These are phyloP conservation scores for Spialia ferax DNA, from an alignment of 2,888 invertebrate species.

Conservation along the genomic window DNA sequence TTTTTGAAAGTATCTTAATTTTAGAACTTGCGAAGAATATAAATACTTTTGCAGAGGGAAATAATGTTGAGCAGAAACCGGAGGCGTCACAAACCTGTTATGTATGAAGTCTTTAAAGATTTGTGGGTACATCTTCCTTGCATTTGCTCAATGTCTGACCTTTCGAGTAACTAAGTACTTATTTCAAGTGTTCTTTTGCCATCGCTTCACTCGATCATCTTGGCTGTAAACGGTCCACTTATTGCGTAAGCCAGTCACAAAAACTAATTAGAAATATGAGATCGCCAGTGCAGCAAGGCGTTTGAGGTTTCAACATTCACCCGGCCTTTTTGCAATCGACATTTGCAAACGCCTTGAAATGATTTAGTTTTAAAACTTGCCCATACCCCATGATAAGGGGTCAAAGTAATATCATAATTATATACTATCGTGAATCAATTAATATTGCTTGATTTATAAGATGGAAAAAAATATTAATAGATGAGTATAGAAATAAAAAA, in stretches of 20 bases:
- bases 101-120: no score
- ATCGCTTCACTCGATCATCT: conserved; percentile 12
- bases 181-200: conserved; percentile 10
- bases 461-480: no score
- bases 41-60: no score
- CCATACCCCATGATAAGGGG: no score
- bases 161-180: neutral
- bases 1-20: no score
- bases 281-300: neutral
- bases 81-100: no score
- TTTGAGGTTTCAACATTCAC: conserved; percentile 2
- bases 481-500: no score
- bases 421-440: no score
- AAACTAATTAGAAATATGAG: conserved; percentile 23
- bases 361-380: neutral
- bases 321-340: neutral
- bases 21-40: no score
- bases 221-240: conserved; percentile 5
- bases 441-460: no score
- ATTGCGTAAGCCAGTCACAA: conserved; percentile 8
- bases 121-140: neutral
- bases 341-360: neutral
- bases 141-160: conserved; percentile 10
- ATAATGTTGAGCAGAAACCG: no score
- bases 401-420: no score